Percentiles rank a stretch among this genome's conserved stretches.
Evolutionary conservation across 2,888 invertebrate species (phyloP).

Genomic region (Mesorhabditis belari): DNA sequence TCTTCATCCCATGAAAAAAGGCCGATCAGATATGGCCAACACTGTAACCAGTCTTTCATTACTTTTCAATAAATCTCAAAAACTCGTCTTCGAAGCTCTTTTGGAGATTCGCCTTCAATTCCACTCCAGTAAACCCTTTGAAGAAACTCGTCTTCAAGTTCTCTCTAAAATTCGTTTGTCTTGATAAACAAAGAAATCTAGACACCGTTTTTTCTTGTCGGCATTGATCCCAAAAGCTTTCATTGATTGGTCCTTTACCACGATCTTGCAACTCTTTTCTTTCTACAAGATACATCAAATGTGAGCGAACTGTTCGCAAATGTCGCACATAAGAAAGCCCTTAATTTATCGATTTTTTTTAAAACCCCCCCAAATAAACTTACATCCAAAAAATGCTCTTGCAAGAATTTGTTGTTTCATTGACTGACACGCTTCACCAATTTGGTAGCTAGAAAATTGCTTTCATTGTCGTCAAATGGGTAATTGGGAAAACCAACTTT

Average conservation of each 20-base stretch:
- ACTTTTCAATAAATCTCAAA: background rate
- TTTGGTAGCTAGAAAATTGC: conserved; percentile 56
- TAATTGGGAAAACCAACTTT: conserved; percentile 20
- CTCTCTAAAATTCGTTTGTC: conserved; percentile 26
- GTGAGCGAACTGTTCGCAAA: conserved; percentile 76
- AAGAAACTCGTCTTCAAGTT: conserved; percentile 67
- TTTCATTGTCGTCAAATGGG: background rate
- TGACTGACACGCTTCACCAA: conserved; percentile 78
- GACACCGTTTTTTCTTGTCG: conserved; percentile 21
- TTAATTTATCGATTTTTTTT: background rate
- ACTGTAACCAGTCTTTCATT: background rate
- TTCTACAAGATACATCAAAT: conserved; percentile 80
- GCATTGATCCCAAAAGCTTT: conserved; percentile 42
- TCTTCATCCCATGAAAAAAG: conserved; percentile 43
- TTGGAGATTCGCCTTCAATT: conserved; percentile 60
- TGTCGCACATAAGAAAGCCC: conserved; percentile 70
- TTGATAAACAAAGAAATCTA: background rate
- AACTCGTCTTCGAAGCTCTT: conserved; percentile 58
- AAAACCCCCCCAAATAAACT: conserved; percentile 36
- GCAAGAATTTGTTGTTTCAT: conserved; percentile 91
- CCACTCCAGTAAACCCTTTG: conserved; percentile 80
- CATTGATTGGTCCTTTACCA: conserved; percentile 31
- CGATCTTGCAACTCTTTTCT: conserved; percentile 53
- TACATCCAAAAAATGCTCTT: conserved; percentile 86
- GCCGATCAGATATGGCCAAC: conserved; percentile 50